Evolutionary conservation across 2,113 vertebrate species (phyloP), one percentile per base, ranked within the genome.

Genomic region (Dissostichus mawsoni): DNA sequence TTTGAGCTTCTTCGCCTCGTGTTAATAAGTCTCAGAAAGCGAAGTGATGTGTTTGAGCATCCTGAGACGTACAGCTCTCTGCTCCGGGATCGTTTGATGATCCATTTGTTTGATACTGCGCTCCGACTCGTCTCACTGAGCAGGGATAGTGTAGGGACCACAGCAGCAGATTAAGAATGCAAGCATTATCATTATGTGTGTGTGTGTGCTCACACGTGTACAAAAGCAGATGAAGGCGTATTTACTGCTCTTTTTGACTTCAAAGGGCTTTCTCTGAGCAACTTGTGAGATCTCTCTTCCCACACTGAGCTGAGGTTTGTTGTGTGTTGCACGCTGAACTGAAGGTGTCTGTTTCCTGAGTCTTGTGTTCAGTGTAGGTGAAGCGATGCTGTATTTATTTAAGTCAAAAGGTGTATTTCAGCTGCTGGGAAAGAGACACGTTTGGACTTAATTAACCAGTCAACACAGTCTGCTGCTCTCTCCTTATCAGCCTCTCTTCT

Each of bases 71-170:
- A 2, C 41, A 66, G 66, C 65, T 62, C 71, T 81, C 81, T 58
- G 74, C 80, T 82, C 73, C 44, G 82, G 70, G 71, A 85, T 65
- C 41, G 69, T 71, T 85, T 89, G 78, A 90, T 92, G 74, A 86
- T 80, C 77, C 69, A 51, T 81, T 83, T 89, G 81, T 90, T 87
- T 91, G 86, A 86, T 87, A 61, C 41, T 53, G 69, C 18, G 56
- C 78, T 87, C 63, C 0, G 62, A 66, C 36, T 41, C 36, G 7
- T 75, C 58, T 62, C 76, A 5, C 41, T 12, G 51, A 77, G 68
- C 74, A 18, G 68, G 48, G 67, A 44, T 23, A 65, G 79, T 72
- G 75, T 45, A 11, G 61, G 48, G 72, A 76, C 69, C 45, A 6
- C 61, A 36, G 25, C 56, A 68, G 67, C 68, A 76, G 78, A 80